A percentile compares a stretch with the other conserved stretches of the same genome.
phyloP scores from a whole-genome alignment of 2,113 vertebrate genomes.

The Sapajus apella region DNA sequence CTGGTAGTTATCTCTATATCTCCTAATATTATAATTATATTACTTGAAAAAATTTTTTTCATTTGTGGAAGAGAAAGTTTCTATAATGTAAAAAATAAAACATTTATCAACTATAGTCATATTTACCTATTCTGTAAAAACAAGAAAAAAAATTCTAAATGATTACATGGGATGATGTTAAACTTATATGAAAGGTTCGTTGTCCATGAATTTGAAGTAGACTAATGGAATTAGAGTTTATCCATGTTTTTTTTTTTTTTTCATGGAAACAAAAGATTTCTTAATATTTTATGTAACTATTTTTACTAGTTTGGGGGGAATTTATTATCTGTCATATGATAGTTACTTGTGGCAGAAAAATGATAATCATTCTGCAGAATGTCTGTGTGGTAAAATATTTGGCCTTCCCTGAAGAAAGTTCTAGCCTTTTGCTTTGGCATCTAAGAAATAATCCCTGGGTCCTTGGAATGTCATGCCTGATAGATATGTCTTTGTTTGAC shows the following conservation, averaged over 20 bases:
- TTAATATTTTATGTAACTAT: background rate
- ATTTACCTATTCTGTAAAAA: constrained; percentile 33
- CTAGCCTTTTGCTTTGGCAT: background rate
- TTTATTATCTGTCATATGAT: background rate
- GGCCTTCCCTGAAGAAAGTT: background rate
- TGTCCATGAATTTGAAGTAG: background rate
- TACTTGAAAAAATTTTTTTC: background rate
- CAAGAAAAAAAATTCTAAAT: background rate
- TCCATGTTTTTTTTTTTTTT: background rate
- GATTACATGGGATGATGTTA: background rate
- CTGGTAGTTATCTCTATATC: background rate
- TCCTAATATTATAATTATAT: background rate
- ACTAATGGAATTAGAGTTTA: background rate
- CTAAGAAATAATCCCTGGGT: background rate
- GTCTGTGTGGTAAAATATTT: background rate
- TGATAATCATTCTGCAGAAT: background rate
- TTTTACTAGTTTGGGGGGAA: background rate
- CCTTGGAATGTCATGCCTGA: background rate
- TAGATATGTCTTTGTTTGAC: background rate
- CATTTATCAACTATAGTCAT: background rate
- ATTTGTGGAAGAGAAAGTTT: background rate
- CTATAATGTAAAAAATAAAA: background rate
- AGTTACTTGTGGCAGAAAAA: background rate
- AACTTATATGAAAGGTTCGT: background rate
- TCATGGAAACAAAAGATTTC: background rate